A percentile compares a stretch with the other conserved stretches of the same genome.
These are phyloP conservation scores for Harpagoxenus sublaevis DNA, from an alignment of 2,888 invertebrate genomes.

Conservation along the genomic window DNA sequence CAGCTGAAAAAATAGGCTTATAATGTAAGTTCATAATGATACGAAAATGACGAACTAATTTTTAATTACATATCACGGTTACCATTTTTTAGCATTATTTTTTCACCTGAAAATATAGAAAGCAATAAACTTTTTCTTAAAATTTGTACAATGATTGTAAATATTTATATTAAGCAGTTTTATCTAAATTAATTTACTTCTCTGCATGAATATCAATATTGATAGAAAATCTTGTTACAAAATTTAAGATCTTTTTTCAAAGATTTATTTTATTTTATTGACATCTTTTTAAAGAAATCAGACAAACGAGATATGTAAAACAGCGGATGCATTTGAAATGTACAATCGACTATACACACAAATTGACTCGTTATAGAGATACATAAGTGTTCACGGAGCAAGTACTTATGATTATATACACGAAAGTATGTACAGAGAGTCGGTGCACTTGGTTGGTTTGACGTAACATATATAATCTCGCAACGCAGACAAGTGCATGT, in stretches of 20 bases:
- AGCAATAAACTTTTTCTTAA: neutral
- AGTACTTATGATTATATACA: neutral
- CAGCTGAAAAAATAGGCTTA: neutral
- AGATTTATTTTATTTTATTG: neutral
- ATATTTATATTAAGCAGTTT: neutral
- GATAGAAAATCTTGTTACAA: neutral
- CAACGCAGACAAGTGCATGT: neutral
- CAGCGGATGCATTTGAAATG: neutral
- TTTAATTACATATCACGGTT: neutral
- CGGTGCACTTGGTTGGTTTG: neutral
- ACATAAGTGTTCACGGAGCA: neutral
- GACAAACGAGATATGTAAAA: neutral
- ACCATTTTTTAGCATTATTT: neutral
- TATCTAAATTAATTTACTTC: neutral
- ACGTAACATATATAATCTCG: neutral
- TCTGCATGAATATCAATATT: neutral
- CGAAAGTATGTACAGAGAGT: neutral
- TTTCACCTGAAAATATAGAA: neutral
- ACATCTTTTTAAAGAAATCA: neutral
- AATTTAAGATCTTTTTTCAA: neutral
- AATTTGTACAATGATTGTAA: neutral
- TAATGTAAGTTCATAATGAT: neutral
- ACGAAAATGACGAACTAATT: neutral
- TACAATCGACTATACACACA: neutral
- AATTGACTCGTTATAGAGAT: conserved; percentile 20